A percentile compares a stretch with the other conserved stretches of the same genome.
Conservation (phyloP, 2,888 invertebrate species). For the Tridacna crocea region DNA sequence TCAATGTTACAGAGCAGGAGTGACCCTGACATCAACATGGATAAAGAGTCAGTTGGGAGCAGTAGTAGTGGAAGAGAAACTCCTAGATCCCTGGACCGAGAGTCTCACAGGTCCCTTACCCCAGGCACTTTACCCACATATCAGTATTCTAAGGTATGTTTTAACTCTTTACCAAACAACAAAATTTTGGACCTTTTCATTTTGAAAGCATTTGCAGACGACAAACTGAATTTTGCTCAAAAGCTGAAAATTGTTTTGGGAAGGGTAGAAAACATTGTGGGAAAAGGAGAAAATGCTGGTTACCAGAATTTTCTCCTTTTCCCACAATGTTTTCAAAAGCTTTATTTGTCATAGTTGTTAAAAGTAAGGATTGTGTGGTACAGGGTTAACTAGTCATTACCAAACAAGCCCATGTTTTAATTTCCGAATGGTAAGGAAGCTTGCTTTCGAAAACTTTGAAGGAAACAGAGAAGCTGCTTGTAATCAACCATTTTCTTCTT, state of each 20-base stretch:
- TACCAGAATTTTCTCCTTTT: too few species aligned
- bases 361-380: too few species aligned
- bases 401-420: too few species aligned
- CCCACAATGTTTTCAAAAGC: too few species aligned
- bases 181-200: too few species aligned
- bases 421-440: too few species aligned
- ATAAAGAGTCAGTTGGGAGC: conserved; percentile 59
- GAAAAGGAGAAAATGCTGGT: neutral
- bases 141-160: conserved; percentile 79
- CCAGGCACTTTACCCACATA: conserved; percentile 79
- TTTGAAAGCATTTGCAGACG: too few species aligned
- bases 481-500: neutral
- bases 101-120: conserved; percentile 66
- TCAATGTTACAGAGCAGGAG: too few species aligned
- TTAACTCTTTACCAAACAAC: neutral
- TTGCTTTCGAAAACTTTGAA: neutral
- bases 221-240: too few species aligned
- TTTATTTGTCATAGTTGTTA: neutral
- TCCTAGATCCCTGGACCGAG: conserved; percentile 64
- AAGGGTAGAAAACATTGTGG: neutral
- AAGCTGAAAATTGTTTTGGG: too few species aligned
- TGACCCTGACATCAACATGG: conserved; percentile 42
- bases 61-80: conserved; percentile 68
- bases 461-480: neutral
- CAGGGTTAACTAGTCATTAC: too few species aligned